Conservation (phyloP, 2,113 vertebrate species). For the Periophthalmodon schlosseri region DNA sequence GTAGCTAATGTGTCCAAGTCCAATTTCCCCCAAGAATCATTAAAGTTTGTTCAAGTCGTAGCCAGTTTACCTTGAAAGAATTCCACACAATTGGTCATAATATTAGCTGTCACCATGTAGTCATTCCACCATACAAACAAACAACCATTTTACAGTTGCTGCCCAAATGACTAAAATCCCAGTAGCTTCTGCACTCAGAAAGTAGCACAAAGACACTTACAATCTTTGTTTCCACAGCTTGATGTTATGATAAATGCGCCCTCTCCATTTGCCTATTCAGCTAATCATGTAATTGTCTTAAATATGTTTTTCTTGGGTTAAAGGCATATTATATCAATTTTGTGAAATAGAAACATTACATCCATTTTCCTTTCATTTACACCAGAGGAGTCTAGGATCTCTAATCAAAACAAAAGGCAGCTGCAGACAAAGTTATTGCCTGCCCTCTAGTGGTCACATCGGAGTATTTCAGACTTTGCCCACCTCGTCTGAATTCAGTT, state of each 20-base stretch:
- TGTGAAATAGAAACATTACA: neutral
- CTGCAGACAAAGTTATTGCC: slow-evolving; percentile 32
- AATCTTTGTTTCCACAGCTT: slow-evolving; percentile 1
- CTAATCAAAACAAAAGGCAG: neutral
- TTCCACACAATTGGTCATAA: neutral
- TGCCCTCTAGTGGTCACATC: slow-evolving; percentile 57
- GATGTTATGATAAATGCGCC: neutral
- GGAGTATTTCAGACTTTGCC: slow-evolving; percentile 43
- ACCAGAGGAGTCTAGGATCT: neutral
- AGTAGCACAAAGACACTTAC: slow-evolving; percentile 30
- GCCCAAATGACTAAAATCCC: neutral
- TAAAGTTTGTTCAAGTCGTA: neutral
- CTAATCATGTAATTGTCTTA: neutral
- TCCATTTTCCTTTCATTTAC: slow-evolving; percentile 7
- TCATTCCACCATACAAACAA: neutral
- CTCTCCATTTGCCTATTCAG: slow-evolving; percentile 4
- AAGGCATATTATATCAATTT: slow-evolving; percentile 5
- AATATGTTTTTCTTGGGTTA: slow-evolving; percentile 3
- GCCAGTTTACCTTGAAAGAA: neutral
- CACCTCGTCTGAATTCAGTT: slow-evolving; percentile 92
- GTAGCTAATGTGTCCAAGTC: neutral
- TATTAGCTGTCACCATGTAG: neutral
- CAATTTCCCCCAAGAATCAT: neutral
- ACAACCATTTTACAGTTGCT: neutral
- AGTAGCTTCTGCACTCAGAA: slow-evolving; percentile 16